These are phyloP conservation scores for Bergia sp. DNA, from an alignment of 92 coral and sea anemone genomes.

Conservation along the genomic window DNA sequence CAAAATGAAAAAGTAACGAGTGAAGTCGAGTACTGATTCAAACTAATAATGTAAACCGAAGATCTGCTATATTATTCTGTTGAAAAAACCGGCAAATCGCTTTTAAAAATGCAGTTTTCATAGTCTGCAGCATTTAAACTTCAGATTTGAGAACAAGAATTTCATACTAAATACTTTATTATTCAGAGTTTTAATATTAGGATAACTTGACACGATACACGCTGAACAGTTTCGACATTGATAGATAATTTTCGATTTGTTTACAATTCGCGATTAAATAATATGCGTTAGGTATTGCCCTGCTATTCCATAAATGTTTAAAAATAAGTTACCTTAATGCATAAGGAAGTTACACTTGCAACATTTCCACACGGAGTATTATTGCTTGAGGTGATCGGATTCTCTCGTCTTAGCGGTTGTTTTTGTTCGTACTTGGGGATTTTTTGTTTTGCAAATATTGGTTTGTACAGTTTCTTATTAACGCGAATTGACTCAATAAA, in stretches of 20 bases:
- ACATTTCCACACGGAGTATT: neutral
- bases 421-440: neutral
- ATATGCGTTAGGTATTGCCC: conserved; percentile 29
- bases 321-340: conserved; percentile 12
- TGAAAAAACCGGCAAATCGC: neutral
- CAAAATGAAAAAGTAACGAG: neutral
- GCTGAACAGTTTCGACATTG: conserved; percentile 22
- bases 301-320: neutral
- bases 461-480: too few species aligned
- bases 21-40: neutral
- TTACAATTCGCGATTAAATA: neutral
- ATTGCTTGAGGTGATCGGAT: neutral
- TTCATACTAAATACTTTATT: neutral
- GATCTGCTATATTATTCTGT: neutral
- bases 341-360: conserved; percentile 15
- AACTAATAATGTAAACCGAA: neutral
- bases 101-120: too few species aligned
- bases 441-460: neutral
- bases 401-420: neutral
- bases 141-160: neutral
- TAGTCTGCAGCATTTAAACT: neutral
- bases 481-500: neutral
- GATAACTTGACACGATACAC: neutral
- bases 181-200: too few species aligned
- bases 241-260: neutral